Evolutionary conservation across 2,888 invertebrate genomes (phyloP).

Genomic region (Drosophila demipolita): DNA sequence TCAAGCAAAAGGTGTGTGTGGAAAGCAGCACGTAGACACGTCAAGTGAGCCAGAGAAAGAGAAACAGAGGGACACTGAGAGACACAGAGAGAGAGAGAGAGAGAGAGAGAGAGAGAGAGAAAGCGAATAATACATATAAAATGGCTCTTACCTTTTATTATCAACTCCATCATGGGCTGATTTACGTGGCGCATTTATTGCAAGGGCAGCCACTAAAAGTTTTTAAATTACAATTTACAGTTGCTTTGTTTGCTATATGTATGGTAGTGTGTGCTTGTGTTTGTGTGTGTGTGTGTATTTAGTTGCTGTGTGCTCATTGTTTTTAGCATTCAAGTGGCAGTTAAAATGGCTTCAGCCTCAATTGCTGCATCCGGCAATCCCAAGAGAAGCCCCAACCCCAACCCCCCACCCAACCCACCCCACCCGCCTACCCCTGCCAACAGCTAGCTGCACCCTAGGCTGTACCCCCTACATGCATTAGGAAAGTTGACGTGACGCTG

Average conservation of each 20-base stretch:
- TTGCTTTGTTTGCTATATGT: slow-evolving; percentile 41
- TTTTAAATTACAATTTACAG: slow-evolving; percentile 77
- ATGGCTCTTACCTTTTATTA: slow-evolving; percentile 54
- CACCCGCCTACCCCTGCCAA: neutral
- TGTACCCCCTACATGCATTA: slow-evolving; percentile 59
- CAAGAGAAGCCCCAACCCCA: slow-evolving; percentile 1
- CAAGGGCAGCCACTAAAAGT: slow-evolving; percentile 76
- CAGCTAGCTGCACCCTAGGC: slow-evolving; percentile 12
- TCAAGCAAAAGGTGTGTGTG: neutral
- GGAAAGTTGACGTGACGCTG: slow-evolving; percentile 79
- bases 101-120: neutral
- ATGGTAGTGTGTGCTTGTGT: neutral
- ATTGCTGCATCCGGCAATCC: slow-evolving; percentile 71
- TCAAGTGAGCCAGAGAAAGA: neutral
- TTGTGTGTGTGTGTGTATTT: slow-evolving; percentile 33
- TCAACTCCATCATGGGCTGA: slow-evolving; percentile 57
- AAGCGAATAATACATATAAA: neutral
- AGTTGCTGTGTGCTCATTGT: slow-evolving; percentile 55
- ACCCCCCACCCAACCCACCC: too few relatives aligned
- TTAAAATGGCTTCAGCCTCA: slow-evolving; percentile 79
- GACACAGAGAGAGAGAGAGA: neutral
- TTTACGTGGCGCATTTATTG: slow-evolving; percentile 67
- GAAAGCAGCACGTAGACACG: neutral
- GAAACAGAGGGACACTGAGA: neutral
- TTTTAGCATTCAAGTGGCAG: slow-evolving; percentile 76